A percentile compares a stretch with the other conserved stretches of the same genome.
These are phyloP conservation scores for Andricus curvator DNA, from an alignment of 2,888 invertebrate genomes.

Conservation along the genomic window DNA sequence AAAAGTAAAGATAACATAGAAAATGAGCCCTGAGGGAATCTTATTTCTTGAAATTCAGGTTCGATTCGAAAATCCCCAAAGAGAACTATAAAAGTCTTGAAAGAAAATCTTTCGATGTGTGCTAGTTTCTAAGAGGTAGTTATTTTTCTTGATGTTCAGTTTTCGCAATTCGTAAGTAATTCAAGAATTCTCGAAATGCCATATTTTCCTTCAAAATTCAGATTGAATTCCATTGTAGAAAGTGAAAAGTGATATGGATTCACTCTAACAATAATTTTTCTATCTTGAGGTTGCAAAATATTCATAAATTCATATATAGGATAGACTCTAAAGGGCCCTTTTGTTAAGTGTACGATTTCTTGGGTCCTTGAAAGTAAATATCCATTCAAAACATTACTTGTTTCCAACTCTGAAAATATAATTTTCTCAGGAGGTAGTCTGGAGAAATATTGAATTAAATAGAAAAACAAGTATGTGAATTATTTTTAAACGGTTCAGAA, in stretches of 20 bases:
- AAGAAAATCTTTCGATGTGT: not conserved
- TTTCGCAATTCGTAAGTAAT: not conserved
- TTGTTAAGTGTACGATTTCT: constrained; percentile 28
- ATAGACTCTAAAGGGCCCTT: constrained; percentile 7
- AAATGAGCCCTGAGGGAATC: not conserved
- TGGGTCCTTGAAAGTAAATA: not conserved
- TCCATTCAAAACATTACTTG: not conserved
- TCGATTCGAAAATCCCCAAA: not conserved
- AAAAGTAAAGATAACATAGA: not conserved
- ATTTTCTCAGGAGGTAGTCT: too few species aligned
- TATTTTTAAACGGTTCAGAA: too few species aligned
- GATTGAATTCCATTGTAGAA: not conserved
- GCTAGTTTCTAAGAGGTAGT: not conserved
- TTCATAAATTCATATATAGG: constrained; percentile 5
- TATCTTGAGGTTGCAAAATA: not conserved
- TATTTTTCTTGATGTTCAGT: not conserved
- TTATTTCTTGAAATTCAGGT: not conserved
- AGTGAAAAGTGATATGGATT: constrained; percentile 15
- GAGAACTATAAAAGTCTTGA: not conserved
- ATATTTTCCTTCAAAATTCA: not conserved
- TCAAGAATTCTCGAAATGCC: not conserved
- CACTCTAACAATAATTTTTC: too few species aligned
- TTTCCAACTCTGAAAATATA: too few species aligned
- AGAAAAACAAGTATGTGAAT: too few species aligned
- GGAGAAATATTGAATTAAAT: too few species aligned